phyloP scores from a whole-genome alignment of 2,113 vertebrate species.

The crab-eating macaque (Macaca fascicularis) region T2T-MFA8v1.1 NC_088375.1:24348501-24349000 shows the following conservation, averaged over 20 bases:
- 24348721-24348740: background rate
- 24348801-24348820: background rate
- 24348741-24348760: background rate
- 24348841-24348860: background rate
- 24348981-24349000: background rate
- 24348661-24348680: background rate
- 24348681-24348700: background rate
- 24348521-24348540: background rate
- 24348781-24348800: background rate
- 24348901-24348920: background rate
- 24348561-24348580: background rate
- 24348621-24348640: background rate
- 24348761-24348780: background rate
- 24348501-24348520: no score
- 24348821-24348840: no score
- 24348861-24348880: background rate
- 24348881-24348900: background rate
- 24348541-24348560: no score
- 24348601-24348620: background rate
- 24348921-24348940: rapidly evolving
- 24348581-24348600: background rate
- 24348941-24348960: background rate
- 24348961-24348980: no score
- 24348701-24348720: background rate
- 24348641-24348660: background rate